Conservation (phyloP, 2,888 invertebrate species). For the Cancer borealis region DNA sequence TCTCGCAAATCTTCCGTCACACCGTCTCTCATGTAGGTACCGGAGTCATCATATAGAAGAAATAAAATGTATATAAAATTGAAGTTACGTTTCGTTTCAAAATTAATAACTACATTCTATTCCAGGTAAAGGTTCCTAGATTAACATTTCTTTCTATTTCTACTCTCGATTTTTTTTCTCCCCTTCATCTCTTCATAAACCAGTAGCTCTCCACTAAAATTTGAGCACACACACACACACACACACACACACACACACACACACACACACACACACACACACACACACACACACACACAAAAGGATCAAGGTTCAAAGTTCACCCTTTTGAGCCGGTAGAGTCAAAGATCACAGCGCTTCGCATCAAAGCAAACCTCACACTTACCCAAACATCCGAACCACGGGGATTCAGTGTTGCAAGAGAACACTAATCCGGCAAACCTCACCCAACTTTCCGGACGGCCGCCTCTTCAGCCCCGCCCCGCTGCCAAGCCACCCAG, state of each 20-base stretch:
- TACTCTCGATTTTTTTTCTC: neutral
- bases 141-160: neutral
- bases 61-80: too few relatives aligned
- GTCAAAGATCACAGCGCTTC: neutral
- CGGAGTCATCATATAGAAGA: too few relatives aligned
- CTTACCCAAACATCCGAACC: neutral
- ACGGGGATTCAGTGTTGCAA: neutral
- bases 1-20: too few relatives aligned
- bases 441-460: neutral
- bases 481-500: neutral
- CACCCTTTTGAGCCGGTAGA: neutral
- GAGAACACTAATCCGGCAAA: neutral
- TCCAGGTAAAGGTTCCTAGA: too few relatives aligned
- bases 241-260: slow-evolving; percentile 45
- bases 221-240: neutral
- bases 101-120: too few relatives aligned
- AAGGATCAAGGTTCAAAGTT: neutral
- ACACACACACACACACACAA: slow-evolving; percentile 21
- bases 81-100: too few relatives aligned
- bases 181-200: too few relatives aligned
- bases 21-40: too few relatives aligned
- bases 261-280: slow-evolving; percentile 48
- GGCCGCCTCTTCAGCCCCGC: neutral
- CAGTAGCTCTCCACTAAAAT: too few relatives aligned
- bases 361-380: neutral